Conservation (phyloP, 2,113 vertebrate genomes). For the Poeciliopsis turrubarensis region DNA sequence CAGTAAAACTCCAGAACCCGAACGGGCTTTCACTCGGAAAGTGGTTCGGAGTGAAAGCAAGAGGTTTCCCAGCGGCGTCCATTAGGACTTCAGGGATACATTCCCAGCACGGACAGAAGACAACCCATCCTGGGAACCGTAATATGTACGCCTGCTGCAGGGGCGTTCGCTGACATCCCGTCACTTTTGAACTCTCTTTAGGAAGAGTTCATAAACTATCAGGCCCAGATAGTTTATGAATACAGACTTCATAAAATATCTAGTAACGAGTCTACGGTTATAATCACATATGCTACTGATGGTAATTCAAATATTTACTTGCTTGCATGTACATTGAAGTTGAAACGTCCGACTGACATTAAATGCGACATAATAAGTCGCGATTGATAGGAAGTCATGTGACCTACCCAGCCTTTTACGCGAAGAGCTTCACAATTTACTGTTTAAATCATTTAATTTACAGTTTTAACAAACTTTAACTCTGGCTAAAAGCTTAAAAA, state of each 20-base stretch:
- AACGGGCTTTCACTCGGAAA: background rate
- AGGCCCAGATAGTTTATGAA: background rate
- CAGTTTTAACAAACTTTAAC: no score
- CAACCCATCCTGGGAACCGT: background rate
- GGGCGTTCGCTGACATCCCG: background rate
- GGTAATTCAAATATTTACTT: no score
- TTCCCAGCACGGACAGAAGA: background rate
- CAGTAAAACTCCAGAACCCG: background rate
- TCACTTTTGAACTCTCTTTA: background rate
- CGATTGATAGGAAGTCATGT: conserved; percentile 40
- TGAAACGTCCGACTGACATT: background rate
- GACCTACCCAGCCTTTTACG: conserved; percentile 1
- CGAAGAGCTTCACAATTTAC: background rate
- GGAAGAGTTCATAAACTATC: background rate
- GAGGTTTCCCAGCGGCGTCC: no score
- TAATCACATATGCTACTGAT: no score
- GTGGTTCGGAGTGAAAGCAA: background rate
- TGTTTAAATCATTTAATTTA: no score
- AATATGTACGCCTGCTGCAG: background rate
- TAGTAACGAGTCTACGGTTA: background rate
- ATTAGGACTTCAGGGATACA: background rate
- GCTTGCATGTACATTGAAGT: no score
- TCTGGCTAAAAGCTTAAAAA: no score
- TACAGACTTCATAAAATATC: background rate
- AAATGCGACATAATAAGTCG: background rate